Base-by-base conservation (phyloP, 2,888 invertebrate genomes). In the Copidosoma aretas region DNA sequence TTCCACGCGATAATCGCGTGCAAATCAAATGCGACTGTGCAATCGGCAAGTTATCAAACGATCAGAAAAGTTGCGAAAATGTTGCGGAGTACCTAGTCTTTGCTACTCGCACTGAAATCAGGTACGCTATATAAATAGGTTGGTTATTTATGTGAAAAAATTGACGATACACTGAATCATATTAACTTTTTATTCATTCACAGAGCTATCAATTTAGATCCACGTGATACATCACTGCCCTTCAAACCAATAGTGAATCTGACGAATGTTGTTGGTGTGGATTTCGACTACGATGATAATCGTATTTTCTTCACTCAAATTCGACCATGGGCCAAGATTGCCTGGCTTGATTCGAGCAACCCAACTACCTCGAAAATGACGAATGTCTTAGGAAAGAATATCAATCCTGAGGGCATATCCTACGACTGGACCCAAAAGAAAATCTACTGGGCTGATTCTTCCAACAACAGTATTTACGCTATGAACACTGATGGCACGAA, bases 351-450 rank as follows among this genome's bases (percentile, higher is more conserved):
- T 1, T 89, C 93, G 0, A 89, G 89, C 63, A 89, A 88, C 72
- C 94, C 94, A 0, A 88, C 88, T 1, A 83, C 85, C 2, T 82
- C 85, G 5, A 87, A 87, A 60, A 89, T 91, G 8, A 89, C 89
- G 57, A 90, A 89, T 65, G 89, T 94, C 1, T 88, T 93, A 43
- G 90, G 84, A 75, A 91, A 91, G 79, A 92, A 93, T 24, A 94
- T 95, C 64, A 95, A 95, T 84, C 95, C 96, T 0, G 95, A 96
- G 83, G 95, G 96, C 5, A 93, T 97, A 72, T 94, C 96, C 0
- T 96, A 97, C 80, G 98, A 99, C 81, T 99, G 98, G 98, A 95
- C 98, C 0, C 95, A 95, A 76, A 93, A 94, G 81, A 98, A 97
- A 83, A 90, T 99, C 49, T 98, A 98, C 83, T 99, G 97, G 97